These are phyloP conservation scores for Rhinichthys osculus DNA, from an alignment of 2,797 vertebrate species.

Conservation along the genomic window DNA sequence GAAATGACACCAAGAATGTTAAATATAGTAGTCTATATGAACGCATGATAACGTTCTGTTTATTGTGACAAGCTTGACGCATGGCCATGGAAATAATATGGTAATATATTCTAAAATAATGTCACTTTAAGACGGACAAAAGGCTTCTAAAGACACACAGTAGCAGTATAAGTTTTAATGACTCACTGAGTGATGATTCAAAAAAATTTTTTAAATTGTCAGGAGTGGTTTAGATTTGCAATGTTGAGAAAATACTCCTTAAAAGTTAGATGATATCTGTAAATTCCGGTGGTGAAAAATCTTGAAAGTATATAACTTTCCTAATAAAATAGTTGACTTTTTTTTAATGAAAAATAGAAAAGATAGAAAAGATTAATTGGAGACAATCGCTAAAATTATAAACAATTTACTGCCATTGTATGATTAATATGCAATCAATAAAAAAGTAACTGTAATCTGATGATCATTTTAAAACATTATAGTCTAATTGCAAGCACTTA, in stretches of 20 bases:
- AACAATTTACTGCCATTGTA: neutral
- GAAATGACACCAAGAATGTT: neutral
- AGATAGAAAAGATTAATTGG: too few species aligned
- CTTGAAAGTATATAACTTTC: too few species aligned
- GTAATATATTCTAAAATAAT: neutral
- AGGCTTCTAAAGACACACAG: neutral
- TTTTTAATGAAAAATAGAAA: too few species aligned
- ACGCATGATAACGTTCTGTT: neutral
- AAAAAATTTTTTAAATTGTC: too few species aligned
- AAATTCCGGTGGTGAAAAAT: too few species aligned
- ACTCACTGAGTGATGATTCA: too few species aligned
- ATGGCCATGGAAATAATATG: too few species aligned
- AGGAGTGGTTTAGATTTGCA: neutral
- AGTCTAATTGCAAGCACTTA: neutral
- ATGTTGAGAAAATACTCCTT: neutral
- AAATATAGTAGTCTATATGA: neutral
- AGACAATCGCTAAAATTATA: too few species aligned
- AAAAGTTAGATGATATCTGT: too few species aligned
- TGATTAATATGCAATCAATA: neutral
- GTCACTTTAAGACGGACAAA: neutral
- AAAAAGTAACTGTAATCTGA: neutral
- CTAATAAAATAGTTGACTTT: too few species aligned
- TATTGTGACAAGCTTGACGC: too few species aligned
- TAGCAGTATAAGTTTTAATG: neutral
- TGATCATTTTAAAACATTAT: neutral